phyloP scores from a whole-genome alignment of 2,888 invertebrate species.

The Melanostoma scalare region DNA sequence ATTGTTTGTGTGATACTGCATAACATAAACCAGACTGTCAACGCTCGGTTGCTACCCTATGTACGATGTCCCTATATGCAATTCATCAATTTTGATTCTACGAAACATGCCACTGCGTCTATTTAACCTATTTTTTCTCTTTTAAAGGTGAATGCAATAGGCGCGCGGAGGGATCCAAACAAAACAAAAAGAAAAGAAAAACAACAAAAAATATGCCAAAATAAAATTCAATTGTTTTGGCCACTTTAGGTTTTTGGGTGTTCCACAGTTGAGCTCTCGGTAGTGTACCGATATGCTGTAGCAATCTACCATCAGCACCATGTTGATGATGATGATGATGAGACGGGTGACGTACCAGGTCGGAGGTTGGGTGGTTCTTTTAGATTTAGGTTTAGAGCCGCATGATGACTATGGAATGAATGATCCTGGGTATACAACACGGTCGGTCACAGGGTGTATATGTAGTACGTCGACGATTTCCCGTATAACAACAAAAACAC shows the following conservation, averaged over 20 bases:
- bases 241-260: constrained; percentile 62
- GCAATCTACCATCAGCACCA: constrained; percentile 16
- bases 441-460: constrained; percentile 43
- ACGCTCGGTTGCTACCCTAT: no score
- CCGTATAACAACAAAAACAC: constrained; percentile 47
- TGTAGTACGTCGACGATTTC: constrained; percentile 20
- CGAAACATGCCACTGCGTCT: constrained; percentile 36
- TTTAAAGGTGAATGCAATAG: constrained; percentile 28
- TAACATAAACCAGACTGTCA: no score
- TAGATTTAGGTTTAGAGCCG: constrained; percentile 70
- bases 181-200: neutral
- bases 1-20: no score
- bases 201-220: constrained; percentile 31
- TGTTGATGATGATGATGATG: constrained; percentile 54
- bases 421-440: constrained; percentile 62
- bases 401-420: constrained; percentile 70
- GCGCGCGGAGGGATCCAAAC: neutral
- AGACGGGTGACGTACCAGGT: constrained; percentile 61
- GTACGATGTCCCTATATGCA: neutral
- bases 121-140: constrained; percentile 37
- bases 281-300: constrained; percentile 9
- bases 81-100: constrained; percentile 24
- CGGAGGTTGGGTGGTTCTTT: constrained; percentile 57
- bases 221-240: constrained; percentile 52
- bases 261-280: constrained; percentile 51